These are phyloP conservation scores for Alcedo quadribrachys DNA, from an alignment of 2,797 vertebrate genomes.

Conservation along the genomic window DNA sequence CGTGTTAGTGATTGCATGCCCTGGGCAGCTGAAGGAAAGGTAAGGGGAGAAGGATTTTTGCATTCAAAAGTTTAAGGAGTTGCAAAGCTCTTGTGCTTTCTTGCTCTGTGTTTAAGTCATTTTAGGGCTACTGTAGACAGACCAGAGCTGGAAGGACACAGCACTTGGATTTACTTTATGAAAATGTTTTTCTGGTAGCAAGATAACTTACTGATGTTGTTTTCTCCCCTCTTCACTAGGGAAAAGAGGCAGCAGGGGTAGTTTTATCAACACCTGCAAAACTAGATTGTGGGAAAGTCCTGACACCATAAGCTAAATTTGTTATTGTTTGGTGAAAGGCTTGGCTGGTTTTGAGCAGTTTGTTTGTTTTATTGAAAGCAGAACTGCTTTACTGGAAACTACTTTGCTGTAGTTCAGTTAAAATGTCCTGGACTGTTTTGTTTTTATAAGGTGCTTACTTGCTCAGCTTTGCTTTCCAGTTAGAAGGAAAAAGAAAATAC, in stretches of 20 bases:
- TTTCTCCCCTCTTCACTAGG: constrained; percentile 21
- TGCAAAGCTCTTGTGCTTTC: not conserved
- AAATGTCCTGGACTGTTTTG: constrained; percentile 80
- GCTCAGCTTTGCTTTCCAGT: constrained; percentile 52
- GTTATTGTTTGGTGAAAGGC: constrained; percentile 84
- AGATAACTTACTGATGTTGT: constrained; percentile 16
- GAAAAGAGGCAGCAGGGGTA: constrained; percentile 34
- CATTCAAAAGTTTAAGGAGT: constrained; percentile 4
- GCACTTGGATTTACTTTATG: constrained; percentile 9
- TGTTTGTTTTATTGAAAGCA: constrained; percentile 86
- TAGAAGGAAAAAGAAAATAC: not conserved
- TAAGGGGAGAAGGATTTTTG: constrained; percentile 25
- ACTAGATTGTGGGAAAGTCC: constrained; percentile 81
- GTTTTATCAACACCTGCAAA: constrained; percentile 62
- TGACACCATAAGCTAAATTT: constrained; percentile 78
- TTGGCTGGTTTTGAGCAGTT: constrained; percentile 77
- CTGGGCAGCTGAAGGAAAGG: constrained; percentile 29
- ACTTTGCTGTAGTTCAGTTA: constrained; percentile 83
- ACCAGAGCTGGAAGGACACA: not conserved
- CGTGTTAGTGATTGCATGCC: not conserved
- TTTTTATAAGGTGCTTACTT: constrained; percentile 59
- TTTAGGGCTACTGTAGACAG: constrained; percentile 19
- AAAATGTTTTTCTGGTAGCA: constrained; percentile 41
- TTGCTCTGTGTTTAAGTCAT: not conserved
- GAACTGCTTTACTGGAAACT: constrained; percentile 80